Evolutionary conservation across 2,113 vertebrate species (phyloP).

Genomic region (Psephotus haematonotus): DNA sequence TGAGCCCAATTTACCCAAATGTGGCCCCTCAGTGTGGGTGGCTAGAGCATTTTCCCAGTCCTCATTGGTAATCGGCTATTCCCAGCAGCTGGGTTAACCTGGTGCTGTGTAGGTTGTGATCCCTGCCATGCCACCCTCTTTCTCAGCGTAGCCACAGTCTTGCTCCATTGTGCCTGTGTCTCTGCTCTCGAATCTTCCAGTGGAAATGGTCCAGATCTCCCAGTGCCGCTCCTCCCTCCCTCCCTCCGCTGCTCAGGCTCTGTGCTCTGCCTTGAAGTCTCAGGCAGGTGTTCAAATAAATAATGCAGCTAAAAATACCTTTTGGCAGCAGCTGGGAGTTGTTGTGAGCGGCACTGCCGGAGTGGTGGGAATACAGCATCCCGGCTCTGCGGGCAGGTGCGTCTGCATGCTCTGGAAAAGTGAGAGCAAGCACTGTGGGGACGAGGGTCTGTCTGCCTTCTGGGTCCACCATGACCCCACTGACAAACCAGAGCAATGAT

Average conservation of each 20-base stretch:
- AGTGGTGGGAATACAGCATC: constrained; percentile 55
- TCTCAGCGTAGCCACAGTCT: rapidly evolving
- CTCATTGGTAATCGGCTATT: background rate
- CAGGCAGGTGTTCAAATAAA: constrained; percentile 91
- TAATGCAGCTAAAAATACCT: constrained; percentile 89
- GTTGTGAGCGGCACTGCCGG: constrained; percentile 57
- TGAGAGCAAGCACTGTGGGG: background rate
- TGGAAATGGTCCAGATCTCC: constrained; percentile 68
- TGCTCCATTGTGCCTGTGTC: background rate
- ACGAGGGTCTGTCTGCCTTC: background rate
- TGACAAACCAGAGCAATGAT: background rate
- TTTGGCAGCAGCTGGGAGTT: constrained; percentile 83
- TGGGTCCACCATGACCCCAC: background rate
- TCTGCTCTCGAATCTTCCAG: constrained; percentile 56
- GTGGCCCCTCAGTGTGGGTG: background rate
- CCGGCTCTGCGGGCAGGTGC: constrained; percentile 42
- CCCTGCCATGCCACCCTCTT: rapidly evolving
- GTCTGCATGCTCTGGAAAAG: constrained; percentile 16
- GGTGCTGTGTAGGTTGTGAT: background rate
- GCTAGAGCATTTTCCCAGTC: background rate
- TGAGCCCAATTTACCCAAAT: background rate
- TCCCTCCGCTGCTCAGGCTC: background rate
- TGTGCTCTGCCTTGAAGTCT: constrained; percentile 58
- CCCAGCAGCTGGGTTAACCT: background rate
- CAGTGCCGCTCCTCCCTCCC: constrained; percentile 26